A percentile compares a stretch with the other conserved stretches of the same genome.
Conservation (phyloP, 1,140 invertebrate genomes). For the Pogonognathellus flavescens region DNA sequence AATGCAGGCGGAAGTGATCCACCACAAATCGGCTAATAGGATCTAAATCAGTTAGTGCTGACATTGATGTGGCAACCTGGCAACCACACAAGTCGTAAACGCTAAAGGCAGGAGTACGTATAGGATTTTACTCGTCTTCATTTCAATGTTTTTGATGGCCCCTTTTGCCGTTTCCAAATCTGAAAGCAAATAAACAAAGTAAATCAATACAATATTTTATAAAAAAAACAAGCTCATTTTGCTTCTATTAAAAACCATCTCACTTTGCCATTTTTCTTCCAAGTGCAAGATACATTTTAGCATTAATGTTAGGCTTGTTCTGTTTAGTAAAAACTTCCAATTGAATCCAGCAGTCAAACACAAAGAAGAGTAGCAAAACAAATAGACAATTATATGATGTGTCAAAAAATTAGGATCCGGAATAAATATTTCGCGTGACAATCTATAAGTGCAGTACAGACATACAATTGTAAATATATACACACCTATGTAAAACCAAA, state of each 20-base stretch:
- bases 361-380: background rate
- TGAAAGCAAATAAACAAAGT: no score
- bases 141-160: background rate
- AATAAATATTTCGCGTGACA: background rate
- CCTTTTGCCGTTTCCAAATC: no score
- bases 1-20: background rate
- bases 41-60: background rate
- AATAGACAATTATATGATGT: background rate
- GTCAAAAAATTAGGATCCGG: background rate
- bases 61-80: background rate
- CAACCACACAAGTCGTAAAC: background rate
- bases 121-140: no score
- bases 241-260: no score
- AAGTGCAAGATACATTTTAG: background rate
- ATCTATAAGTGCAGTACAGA: background rate
- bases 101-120: no score
- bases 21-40: background rate
- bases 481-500: background rate
- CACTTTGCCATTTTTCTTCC: background rate
- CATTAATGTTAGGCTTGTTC: background rate
- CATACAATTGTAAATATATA: background rate
- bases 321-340: background rate
- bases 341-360: background rate
- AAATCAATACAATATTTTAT: background rate
- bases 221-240: background rate